Percentiles rank a stretch among this genome's conserved stretches.
phyloP scores from a whole-genome alignment of 2,113 vertebrate genomes.

The Amphiprion ocellaris region DNA sequence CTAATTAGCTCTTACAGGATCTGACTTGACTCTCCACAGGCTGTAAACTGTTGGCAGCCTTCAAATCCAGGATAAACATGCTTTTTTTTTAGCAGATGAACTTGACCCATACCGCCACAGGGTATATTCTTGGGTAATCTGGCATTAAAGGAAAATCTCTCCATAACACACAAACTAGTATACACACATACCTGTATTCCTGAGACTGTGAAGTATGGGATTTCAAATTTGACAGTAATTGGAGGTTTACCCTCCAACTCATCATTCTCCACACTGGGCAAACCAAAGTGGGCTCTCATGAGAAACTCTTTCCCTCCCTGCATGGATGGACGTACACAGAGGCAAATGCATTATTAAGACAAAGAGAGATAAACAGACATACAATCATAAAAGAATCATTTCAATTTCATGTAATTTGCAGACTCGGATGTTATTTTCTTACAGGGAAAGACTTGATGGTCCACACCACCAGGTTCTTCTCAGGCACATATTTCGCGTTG shows the following conservation, averaged over 20 bases:
- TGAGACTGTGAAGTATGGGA: constrained; percentile 96
- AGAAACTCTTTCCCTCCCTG: constrained; percentile 96
- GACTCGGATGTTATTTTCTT: constrained; percentile 64
- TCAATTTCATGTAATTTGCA: neutral
- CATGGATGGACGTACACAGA: constrained; percentile 7
- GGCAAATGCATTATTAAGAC: neutral
- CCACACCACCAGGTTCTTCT: constrained; percentile 93
- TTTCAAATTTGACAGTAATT: constrained; percentile 94
- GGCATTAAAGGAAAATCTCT: neutral
- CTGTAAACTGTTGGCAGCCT: neutral
- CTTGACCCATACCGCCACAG: neutral
- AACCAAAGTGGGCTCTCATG: constrained; percentile 95
- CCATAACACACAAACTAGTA: neutral
- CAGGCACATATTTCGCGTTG: constrained; percentile 90
- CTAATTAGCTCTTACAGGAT: constrained; percentile 21
- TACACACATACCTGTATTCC: constrained; percentile 90
- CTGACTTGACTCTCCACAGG: constrained; percentile 9
- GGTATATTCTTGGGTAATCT: neutral
- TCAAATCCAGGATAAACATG: neutral
- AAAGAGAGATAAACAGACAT: neutral
- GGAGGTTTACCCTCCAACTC: constrained; percentile 92
- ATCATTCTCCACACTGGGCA: constrained; percentile 93
- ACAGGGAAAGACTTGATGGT: constrained; percentile 96
- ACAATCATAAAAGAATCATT: neutral
- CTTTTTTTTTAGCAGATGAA: neutral